A percentile compares a stretch with the other conserved stretches of the same genome.
Evolutionary conservation across 2,113 vertebrate species (phyloP).

Genomic region (Pelecanoides urinatrix): DNA sequence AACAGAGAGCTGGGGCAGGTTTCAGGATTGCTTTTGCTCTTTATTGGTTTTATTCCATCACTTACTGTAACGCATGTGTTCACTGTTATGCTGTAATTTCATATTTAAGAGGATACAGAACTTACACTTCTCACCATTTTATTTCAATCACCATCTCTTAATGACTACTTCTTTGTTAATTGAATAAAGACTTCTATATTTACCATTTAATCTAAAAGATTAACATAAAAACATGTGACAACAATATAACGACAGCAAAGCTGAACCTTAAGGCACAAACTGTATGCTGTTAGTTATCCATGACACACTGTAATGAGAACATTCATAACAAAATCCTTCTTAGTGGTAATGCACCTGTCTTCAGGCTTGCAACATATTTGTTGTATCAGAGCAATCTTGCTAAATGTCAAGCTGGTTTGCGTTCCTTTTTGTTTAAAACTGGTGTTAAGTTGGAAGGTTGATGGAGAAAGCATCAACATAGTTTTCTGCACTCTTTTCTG

Average conservation of each 20-base stretch:
- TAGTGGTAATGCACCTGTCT: constrained; percentile 45
- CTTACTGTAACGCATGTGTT: not conserved
- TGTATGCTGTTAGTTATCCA: constrained; percentile 36
- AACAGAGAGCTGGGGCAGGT: not conserved
- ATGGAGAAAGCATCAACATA: not conserved
- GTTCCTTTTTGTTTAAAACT: not conserved
- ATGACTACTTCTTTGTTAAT: constrained; percentile 12
- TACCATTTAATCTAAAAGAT: constrained; percentile 39
- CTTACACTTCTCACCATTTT: not conserved
- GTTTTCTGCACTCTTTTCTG: not conserved
- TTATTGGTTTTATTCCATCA: not conserved
- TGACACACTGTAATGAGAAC: constrained; percentile 42
- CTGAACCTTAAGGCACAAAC: constrained; percentile 42
- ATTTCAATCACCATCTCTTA: not conserved
- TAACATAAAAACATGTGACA: constrained; percentile 34
- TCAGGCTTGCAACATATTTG: constrained; percentile 41
- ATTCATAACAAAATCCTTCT: constrained; percentile 53
- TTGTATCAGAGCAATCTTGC: constrained; percentile 21
- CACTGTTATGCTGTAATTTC: not conserved
- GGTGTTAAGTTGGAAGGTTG: not conserved
- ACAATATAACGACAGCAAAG: not conserved
- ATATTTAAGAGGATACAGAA: not conserved
- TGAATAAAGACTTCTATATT: constrained; percentile 40
- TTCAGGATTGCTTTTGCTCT: not conserved
- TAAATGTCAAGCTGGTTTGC: constrained; percentile 20